Base-by-base conservation (phyloP, 1,140 invertebrate species). In the Ceratitis capitata region DNA sequence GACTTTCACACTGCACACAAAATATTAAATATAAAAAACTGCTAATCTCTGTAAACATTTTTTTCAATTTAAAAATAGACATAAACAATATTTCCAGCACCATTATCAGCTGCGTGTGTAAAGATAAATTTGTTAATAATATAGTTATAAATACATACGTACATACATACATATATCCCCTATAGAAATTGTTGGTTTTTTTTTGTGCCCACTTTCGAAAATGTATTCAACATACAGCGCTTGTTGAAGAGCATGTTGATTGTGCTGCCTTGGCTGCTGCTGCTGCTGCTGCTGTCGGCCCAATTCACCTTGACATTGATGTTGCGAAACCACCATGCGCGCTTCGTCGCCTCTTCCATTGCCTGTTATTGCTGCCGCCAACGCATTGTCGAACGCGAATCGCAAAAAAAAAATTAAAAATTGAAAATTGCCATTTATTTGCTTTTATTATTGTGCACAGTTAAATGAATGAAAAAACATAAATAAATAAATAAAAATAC, bases 291-390 rank as follows among this genome's bases (percentile, higher is more conserved):
- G 42, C n/a, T 78, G 69, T 78, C n/a, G 69, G 19, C 39, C 69
- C 69, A 45, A 78, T 45, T 78, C 69, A 78, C 69, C 69, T 78
- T 78, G 69, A 78, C 69, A 78, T 78, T 78, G 69, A 78, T 78
- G 45, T 78, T 78, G 39, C 69, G 35, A 45, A 78, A 23, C 16
- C 39, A 78, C 23, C 69, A n/a, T n/a, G n/a, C n/a, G n/a, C 69
- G 39, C 69, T 45, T 78, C 69, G 69, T 78, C 39, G 35, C 69
- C 61, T 39, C 26, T 69, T 6, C 61, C 32, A 19, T 39, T 16
- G 35, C 16, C 61, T 35, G 69, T 39, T 78, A 39, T 32, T 29
- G 16, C 32, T 69, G 12, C 69, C 69, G 69, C 69, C 69, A 78
- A 78, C n/a, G 35, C 64, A 42, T 78, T 45, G 69, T 26, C 26